phyloP scores from a whole-genome alignment of 2,888 invertebrate species.

The Ormyrus pomaceus region DNA sequence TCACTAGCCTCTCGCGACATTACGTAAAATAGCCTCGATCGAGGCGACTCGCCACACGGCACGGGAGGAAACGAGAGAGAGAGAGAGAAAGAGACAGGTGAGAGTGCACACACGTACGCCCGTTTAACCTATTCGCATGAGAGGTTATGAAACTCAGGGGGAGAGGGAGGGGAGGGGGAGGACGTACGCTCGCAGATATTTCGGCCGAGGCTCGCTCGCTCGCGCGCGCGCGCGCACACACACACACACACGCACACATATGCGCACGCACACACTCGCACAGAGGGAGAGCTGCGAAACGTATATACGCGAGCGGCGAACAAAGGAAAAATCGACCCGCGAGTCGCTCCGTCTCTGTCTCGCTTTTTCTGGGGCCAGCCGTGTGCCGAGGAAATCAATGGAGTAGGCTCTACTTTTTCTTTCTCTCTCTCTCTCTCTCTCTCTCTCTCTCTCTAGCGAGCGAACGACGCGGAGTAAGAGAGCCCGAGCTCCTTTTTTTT shows the following conservation, averaged over 20 bases:
- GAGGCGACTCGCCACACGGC: neutral
- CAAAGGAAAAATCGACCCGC: conserved; percentile 54
- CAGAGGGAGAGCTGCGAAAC: too few species aligned
- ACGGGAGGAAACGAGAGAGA: neutral
- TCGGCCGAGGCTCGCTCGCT: neutral
- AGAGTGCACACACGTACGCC: conserved; percentile 29
- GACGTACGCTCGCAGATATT: conserved; percentile 34
- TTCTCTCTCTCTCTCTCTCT: conserved; percentile 30
- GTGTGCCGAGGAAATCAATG: conserved; percentile 40
- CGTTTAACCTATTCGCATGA: conserved; percentile 52
- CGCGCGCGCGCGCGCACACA: too few species aligned
- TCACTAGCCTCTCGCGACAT: conserved; percentile 18
- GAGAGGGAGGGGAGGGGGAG: neutral
- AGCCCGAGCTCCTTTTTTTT: too few species aligned
- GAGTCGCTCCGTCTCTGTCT: conserved; percentile 30
- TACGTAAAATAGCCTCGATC: conserved; percentile 46
- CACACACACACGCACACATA: too few species aligned
- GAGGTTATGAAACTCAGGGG: conserved; percentile 42
- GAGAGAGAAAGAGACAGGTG: conserved; percentile 15
- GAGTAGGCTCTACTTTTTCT: conserved; percentile 32
- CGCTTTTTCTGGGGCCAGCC: conserved; percentile 15
- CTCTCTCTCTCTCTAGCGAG: neutral
- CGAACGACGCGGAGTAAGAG: too few species aligned
- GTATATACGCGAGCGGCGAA: conserved; percentile 7
- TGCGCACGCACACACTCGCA: too few species aligned